phyloP scores from a whole-genome alignment of 2,113 vertebrate genomes.

The Trichechus manatus region DNA sequence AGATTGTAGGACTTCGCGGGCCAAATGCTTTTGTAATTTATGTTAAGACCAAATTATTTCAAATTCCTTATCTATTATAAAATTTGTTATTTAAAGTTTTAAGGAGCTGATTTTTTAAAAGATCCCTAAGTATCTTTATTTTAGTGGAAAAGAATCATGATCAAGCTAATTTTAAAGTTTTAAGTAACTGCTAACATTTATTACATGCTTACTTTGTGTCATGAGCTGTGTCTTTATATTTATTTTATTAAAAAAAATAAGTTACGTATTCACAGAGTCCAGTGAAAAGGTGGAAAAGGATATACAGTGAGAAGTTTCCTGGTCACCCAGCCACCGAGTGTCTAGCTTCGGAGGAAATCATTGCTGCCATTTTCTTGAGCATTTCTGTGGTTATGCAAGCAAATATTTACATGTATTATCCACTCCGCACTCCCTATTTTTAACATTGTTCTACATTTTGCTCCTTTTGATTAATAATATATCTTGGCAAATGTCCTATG shows the following conservation, averaged over 20 bases:
- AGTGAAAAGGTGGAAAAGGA: background rate
- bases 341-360: slow-evolving; percentile 13
- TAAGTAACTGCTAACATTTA: background rate
- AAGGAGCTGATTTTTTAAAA: background rate
- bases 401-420: background rate
- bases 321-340: background rate
- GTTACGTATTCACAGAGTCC: background rate
- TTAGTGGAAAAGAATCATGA: slow-evolving; percentile 34
- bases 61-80: background rate
- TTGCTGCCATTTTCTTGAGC: slow-evolving; percentile 33
- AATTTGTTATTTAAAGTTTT: background rate
- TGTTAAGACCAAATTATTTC: slow-evolving; percentile 20
- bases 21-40: background rate
- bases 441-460: background rate
- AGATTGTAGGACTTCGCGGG: background rate
- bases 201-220: background rate
- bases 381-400: slow-evolving; percentile 21
- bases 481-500: background rate
- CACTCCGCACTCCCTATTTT: background rate
- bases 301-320: background rate
- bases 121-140: slow-evolving; percentile 24
- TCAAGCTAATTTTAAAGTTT: background rate
- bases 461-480: background rate
- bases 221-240: background rate
- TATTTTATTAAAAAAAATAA: background rate